Conservation (phyloP, 1,140 invertebrate genomes). For the Atta texana region DNA sequence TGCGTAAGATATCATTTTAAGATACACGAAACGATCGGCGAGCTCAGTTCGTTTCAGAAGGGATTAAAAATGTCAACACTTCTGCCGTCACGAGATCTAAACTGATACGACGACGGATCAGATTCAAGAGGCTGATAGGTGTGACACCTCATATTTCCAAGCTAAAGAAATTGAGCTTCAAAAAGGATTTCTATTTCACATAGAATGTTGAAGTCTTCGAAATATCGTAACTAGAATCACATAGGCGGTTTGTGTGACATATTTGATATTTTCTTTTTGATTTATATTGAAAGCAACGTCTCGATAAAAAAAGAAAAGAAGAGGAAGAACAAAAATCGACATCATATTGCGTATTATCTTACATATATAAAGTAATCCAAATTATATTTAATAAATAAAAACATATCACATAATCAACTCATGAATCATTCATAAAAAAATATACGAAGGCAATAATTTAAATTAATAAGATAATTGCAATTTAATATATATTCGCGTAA, state of each 20-base stretch:
- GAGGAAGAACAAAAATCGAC: background rate
- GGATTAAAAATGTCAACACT: conserved; percentile 49
- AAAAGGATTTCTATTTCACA: conserved; percentile 50
- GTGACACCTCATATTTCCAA: conserved; percentile 58
- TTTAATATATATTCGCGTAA: background rate
- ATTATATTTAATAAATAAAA: conserved; percentile 13
- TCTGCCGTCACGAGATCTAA: background rate
- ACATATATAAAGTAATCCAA: background rate
- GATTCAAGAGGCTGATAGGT: conserved; percentile 9
- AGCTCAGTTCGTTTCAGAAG: background rate
- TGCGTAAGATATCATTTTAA: background rate
- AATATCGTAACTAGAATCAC: conserved; percentile 45
- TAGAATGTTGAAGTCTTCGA: background rate
- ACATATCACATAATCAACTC: no score
- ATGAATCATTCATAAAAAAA: background rate
- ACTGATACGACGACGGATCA: conserved; percentile 18
- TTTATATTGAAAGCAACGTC: background rate
- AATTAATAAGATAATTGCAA: background rate
- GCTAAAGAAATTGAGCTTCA: background rate
- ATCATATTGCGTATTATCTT: background rate
- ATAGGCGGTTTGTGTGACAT: background rate
- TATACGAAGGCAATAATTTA: background rate
- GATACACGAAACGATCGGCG: background rate
- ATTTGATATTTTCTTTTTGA: conserved; percentile 21
- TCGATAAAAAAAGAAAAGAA: no score